Evolutionary conservation across 1,140 invertebrate genomes (phyloP), one percentile per base, ranked within the genome.

Genomic region (Diorhabda carinulata): DNA sequence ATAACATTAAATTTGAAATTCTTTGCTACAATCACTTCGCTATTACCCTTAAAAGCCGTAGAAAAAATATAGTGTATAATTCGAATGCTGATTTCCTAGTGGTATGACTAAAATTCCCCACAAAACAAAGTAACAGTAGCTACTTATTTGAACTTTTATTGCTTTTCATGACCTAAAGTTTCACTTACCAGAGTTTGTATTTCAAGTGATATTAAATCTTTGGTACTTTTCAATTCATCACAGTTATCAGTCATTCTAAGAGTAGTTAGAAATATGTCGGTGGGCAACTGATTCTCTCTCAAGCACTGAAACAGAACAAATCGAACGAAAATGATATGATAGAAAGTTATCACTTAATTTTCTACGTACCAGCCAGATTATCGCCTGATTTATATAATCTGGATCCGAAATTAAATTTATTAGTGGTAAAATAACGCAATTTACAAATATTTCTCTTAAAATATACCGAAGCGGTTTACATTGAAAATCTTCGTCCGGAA

Each of bases 301-400:
- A 86, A 86, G 81, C 91, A 94, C 92, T 95, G 80, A 72, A 87
- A 84, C 68, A 70, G 75, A 65, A 65, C 41, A 68, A 47, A 25
- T 25, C 25, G 25, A 25, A 25, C 25, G 25, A 25, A 25, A 25
- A 47, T 40, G 43, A 60, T 9, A 52, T 52, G 2, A 8, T 52
- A 52, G 47, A 4, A 52, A 52, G n/a, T 4, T 52, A 52, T n/a
- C 47, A 8, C 6, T 2, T 52, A 52, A 52, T 52, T 52, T n/a
- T 42, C 5, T 65, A 60, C 89, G 89, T 83, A 96, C 93, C 86
- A 94, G 87, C 91, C 92, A 94, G 78, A 97, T 89, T 79, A 96
- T 91, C 64, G 89, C 87, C 83, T 95, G 92, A 86, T 98, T 98
- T 73, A 98, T 91, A 81, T 95, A 97, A 86, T 97, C 94, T 67